Percentiles rank a stretch among this genome's conserved stretches.
Evolutionary conservation across 2,888 invertebrate species (phyloP).

Genomic region (Andrena fulva): DNA sequence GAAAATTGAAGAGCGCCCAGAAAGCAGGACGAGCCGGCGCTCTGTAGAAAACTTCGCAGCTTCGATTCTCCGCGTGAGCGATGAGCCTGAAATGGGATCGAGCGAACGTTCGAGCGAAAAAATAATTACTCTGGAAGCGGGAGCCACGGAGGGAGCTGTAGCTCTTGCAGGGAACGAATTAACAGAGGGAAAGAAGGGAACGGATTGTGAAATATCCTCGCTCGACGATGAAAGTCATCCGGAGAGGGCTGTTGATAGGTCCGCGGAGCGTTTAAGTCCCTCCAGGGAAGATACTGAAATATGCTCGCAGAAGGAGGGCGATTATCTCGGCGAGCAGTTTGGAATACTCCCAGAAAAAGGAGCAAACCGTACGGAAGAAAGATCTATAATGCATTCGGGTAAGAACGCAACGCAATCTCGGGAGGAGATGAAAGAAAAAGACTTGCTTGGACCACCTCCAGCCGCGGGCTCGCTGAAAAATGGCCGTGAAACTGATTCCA

Average conservation of each 20-base stretch:
- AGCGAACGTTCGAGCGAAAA: neutral
- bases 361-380: conserved; percentile 40
- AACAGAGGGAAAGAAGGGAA: neutral
- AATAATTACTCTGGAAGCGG: neutral
- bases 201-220: neutral
- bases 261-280: neutral
- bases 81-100: neutral
- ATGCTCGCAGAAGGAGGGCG: conserved; percentile 30
- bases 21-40: neutral
- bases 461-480: neutral
- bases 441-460: conserved; percentile 43
- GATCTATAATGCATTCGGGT: conserved; percentile 39
- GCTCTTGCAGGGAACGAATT: neutral
- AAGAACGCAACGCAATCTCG: conserved; percentile 18
- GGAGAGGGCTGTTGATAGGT: conserved; percentile 11
- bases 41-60: neutral
- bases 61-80: neutral
- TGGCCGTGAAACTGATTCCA: neutral
- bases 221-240: neutral
- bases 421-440: neutral
- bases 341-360: conserved; percentile 22
- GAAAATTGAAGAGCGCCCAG: neutral
- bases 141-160: neutral
- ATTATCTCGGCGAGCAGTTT: conserved; percentile 46
- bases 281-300: conserved; percentile 21